A percentile compares a stretch with the other conserved stretches of the same genome.
These are phyloP conservation scores for Halcyon leucocephala DNA, from an alignment of 2,797 vertebrate genomes.

Conservation along the genomic window DNA sequence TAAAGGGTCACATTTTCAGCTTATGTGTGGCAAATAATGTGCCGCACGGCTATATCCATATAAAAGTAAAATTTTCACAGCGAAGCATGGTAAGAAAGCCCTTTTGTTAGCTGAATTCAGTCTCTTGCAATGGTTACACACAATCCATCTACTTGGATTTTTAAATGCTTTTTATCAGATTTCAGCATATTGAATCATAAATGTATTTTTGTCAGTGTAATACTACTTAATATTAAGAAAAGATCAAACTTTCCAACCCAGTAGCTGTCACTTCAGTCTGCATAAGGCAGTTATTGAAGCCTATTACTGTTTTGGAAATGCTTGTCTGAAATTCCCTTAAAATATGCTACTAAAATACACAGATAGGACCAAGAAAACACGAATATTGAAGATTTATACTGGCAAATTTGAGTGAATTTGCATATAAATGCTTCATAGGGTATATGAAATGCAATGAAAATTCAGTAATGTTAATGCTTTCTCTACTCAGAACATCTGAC, in stretches of 20 bases:
- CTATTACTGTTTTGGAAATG: conserved; percentile 26
- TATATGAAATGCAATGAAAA: background rate
- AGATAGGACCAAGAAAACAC: conserved; percentile 1
- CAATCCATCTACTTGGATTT: conserved; percentile 17
- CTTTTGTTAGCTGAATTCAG: conserved; percentile 24
- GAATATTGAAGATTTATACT: background rate
- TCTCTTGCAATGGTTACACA: conserved; percentile 10
- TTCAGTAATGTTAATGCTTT: background rate
- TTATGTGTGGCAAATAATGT: conserved; percentile 6
- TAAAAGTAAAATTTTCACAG: background rate
- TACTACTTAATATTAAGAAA: conserved; percentile 32
- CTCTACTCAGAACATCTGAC: background rate
- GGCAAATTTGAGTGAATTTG: background rate
- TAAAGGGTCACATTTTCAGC: conserved; percentile 26
- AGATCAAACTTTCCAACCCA: conserved; percentile 1
- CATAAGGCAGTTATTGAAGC: conserved; percentile 39
- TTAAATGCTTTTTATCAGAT: conserved; percentile 61
- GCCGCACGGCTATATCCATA: background rate
- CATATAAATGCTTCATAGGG: background rate
- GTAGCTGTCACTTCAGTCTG: conserved; percentile 32
- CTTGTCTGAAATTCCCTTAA: conserved; percentile 32
- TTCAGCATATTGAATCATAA: conserved; percentile 38
- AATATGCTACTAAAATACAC: conserved; percentile 11
- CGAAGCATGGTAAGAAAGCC: background rate
- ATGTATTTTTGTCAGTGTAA: conserved; percentile 26